These are phyloP conservation scores for Nibea albiflora DNA, from an alignment of 2,113 vertebrate species.

Conservation along the genomic window DNA sequence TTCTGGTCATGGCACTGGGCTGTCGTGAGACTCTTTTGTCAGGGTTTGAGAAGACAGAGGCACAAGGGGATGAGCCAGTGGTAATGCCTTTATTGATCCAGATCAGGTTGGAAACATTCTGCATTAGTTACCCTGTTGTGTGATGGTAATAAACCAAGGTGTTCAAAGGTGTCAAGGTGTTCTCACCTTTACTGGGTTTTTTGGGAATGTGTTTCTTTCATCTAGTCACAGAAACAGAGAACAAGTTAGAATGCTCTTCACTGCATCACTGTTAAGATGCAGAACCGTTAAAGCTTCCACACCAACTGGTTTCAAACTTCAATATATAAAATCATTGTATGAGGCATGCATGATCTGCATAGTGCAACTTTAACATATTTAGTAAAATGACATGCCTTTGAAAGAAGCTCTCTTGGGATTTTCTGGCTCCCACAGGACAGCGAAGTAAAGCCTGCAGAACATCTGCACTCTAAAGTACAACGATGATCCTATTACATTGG, in stretches of 20 bases:
- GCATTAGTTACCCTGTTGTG: not conserved
- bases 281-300: not conserved
- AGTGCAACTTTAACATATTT: constrained; percentile 9
- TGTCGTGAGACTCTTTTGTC: not conserved
- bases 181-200: not conserved
- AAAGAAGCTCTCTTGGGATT: constrained; percentile 41
- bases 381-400: constrained; percentile 28
- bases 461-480: constrained; percentile 17
- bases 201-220: constrained; percentile 3
- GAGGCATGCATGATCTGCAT: not conserved
- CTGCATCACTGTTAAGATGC: no score
- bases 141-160: not conserved
- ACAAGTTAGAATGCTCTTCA: not conserved
- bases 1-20: not conserved
- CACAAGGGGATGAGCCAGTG: not conserved
- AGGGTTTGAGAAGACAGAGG: not conserved
- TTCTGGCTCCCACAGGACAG: constrained; percentile 21
- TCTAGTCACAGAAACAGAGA: not conserved
- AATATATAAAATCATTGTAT: constrained; percentile 6
- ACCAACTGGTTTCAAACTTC: constrained; percentile 7
- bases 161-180: no score
- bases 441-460: constrained; percentile 32
- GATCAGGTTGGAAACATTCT: not conserved
- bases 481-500: constrained; percentile 51
- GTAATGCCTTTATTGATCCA: not conserved